Base-by-base conservation (phyloP, 2,888 invertebrate species). In the Imbricaverruca yamaguchii region DNA sequence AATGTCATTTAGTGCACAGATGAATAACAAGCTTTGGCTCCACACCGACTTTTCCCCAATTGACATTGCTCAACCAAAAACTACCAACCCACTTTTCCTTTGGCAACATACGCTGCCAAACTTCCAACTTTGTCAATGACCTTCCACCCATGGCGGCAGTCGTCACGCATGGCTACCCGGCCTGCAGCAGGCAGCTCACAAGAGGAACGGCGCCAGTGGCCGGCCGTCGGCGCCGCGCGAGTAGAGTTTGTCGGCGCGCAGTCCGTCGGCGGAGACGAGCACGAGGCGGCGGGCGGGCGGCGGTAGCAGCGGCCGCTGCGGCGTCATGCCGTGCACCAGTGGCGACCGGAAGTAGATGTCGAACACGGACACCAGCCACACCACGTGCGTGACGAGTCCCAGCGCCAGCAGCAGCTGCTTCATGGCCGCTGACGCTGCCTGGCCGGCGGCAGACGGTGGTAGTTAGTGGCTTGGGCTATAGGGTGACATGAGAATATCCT, bases 341-440 rank as follows among this genome's bases (percentile, higher is more conserved):
- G 97, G 96, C 0, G 96, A 95, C 84, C 93, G 93, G 87, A 97
- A 97, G 87, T 97, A 96, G 82, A 97, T 94, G 86, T 97, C 96
- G 88, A 97, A 96, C 83, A 95, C 92, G 0, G 96, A 94, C 85
- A 92, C 91, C 81, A 96, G 90, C 85, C 97, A 91, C 55, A 93
- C 88, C 0, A 93, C 59, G 86, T 96, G 96, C 82, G 95, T 89
- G 15, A 90, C 83, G 83, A 93, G 87, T 12, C 83, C 84, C 61
- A 82, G 80, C 15, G 80, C 80, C 81, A 84, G 81, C 39, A 84
- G 74, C 74, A 74, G 74, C 6, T 55, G 67, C 67, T 18, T 21
- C 15, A 21, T 18, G 15, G 63, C 15, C 63, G 1, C 21, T 13
- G 12, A 1, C 12, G 11, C 59, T 59, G 59, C 11, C 59, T 59